A percentile compares a stretch with the other conserved stretches of the same genome.
These are phyloP conservation scores for Aplysia californica DNA, from an alignment of 1,140 invertebrate genomes.

Conservation along the genomic window DNA sequence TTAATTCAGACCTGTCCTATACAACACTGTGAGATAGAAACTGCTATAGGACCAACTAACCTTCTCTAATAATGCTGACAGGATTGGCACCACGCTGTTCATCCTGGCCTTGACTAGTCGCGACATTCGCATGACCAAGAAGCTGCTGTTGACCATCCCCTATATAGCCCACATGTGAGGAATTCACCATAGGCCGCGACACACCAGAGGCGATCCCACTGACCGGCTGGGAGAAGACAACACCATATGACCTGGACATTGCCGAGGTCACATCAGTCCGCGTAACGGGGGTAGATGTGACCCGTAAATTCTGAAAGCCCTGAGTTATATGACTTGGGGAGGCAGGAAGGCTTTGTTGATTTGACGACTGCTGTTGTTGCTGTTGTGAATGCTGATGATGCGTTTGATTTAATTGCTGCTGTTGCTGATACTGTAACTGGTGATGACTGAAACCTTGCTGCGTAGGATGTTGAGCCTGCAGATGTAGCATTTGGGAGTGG, in stretches of 20 bases:
- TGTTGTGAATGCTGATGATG: not conserved
- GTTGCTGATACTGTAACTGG: constrained; percentile 18
- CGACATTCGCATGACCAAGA: too few species aligned
- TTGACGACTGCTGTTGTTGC: not conserved
- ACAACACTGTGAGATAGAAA: too few species aligned
- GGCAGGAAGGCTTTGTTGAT: not conserved
- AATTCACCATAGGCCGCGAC: constrained; percentile 6
- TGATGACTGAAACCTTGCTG: not conserved
- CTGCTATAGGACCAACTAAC: too few species aligned
- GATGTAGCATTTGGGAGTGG: not conserved
- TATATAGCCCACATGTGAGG: not conserved
- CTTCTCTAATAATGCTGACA: constrained; percentile 21
- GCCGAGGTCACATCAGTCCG: constrained; percentile 31
- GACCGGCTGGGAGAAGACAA: constrained; percentile 33
- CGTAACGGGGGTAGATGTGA: constrained; percentile 29
- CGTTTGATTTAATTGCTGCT: not conserved
- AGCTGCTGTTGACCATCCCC: too few species aligned
- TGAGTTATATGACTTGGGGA: constrained; percentile 21
- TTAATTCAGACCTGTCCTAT: too few species aligned
- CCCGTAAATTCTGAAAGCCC: constrained; percentile 29
- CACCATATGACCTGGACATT: constrained; percentile 19
- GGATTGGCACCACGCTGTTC: not conserved
- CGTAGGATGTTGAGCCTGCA: too few species aligned
- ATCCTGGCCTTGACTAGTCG: not conserved
- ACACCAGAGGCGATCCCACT: constrained; percentile 5